phyloP scores from a whole-genome alignment of 2,113 vertebrate species.

The Centropus unirufus region DNA sequence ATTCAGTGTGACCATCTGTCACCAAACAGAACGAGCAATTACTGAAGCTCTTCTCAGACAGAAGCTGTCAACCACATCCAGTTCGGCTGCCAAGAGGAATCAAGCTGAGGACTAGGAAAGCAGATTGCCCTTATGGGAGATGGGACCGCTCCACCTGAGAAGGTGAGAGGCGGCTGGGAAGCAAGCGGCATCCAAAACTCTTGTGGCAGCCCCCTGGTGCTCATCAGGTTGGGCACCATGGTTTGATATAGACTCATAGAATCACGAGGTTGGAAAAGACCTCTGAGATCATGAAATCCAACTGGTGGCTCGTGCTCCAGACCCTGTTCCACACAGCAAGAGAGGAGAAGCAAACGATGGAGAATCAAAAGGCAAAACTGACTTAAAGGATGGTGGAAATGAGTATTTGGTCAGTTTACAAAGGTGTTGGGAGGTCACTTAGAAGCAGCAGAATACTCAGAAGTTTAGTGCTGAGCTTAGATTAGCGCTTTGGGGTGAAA shows the following conservation, averaged over 20 bases:
- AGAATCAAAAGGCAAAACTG: not conserved
- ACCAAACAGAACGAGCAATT: conserved; percentile 74
- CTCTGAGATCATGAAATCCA: no score
- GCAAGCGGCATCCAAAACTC: not conserved
- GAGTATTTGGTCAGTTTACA: not conserved
- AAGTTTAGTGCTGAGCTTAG: not conserved
- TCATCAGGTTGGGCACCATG: not conserved
- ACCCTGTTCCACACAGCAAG: fast-evolving
- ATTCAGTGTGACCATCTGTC: conserved; percentile 81
- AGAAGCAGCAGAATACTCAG: not conserved
- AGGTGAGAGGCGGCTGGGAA: not conserved
- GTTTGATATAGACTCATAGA: not conserved
- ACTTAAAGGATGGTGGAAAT: no score
- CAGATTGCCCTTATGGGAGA: conserved; percentile 38
- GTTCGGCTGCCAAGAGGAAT: conserved; percentile 69
- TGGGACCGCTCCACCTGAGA: conserved; percentile 10
- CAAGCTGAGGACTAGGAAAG: conserved; percentile 42
- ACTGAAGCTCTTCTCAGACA: conserved; percentile 75
- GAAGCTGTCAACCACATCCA: conserved; percentile 70
- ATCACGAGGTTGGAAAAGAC: no score
- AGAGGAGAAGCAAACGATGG: not conserved
- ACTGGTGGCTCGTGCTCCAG: not conserved
- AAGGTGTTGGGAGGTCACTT: not conserved
- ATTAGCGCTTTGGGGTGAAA: no score
- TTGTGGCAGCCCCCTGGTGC: not conserved